Evolutionary conservation across 1,140 invertebrate genomes (phyloP).

Genomic region (Yoshiicerus persimilis): DNA sequence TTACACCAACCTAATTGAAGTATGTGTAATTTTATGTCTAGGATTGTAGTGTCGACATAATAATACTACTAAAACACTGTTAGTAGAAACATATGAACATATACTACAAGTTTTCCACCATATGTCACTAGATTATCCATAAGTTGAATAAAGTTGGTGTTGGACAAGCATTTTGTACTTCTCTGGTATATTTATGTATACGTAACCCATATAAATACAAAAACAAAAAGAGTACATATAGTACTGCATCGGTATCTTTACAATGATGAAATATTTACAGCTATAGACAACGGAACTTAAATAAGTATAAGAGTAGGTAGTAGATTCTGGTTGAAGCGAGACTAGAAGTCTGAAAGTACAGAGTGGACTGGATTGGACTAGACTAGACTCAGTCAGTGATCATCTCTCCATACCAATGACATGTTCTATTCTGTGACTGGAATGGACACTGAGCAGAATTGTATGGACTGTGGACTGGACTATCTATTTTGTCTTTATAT

Average conservation of each 20-base stretch:
- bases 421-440: background rate
- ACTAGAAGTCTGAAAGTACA: background rate
- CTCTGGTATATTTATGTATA: background rate
- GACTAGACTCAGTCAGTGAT: background rate
- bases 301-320: too few species aligned
- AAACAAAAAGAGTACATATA: too few species aligned
- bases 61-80: background rate
- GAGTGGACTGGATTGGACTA: background rate
- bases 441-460: background rate
- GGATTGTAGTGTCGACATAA: too few species aligned
- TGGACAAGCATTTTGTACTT: background rate
- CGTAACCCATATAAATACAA: too few species aligned
- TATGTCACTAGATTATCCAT: background rate
- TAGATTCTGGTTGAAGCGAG: too few species aligned
- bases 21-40: background rate
- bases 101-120: background rate
- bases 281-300: too few species aligned
- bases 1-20: background rate
- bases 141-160: background rate
- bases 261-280: too few species aligned
- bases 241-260: too few species aligned
- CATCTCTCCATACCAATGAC: background rate
- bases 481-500: background rate
- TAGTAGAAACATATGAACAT: background rate
- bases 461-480: background rate